Evolutionary conservation across 1,140 invertebrate species (phyloP).

Genomic region (Paraescarpia echinospica): DNA sequence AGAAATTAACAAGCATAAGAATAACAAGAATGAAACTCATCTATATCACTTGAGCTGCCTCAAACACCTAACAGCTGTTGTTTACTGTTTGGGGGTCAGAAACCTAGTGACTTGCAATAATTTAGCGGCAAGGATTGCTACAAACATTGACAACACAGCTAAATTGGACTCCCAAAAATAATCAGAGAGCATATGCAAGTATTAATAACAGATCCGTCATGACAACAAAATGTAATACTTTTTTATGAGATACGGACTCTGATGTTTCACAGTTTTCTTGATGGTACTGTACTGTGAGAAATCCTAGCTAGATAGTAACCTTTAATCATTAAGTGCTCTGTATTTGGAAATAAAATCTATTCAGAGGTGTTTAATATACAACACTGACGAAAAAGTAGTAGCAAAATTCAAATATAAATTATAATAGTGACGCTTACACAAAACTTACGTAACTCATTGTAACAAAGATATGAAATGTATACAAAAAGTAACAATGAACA

Average conservation of each 20-base stretch:
- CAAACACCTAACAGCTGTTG: neutral
- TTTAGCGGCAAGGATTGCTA: neutral
- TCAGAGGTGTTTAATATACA: no score
- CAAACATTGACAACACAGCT: neutral
- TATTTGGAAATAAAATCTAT: no score
- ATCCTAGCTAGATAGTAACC: no score
- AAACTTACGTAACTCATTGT: no score
- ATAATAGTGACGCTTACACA: no score
- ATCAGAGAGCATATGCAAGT: neutral
- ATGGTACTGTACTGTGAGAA: neutral
- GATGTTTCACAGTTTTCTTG: neutral
- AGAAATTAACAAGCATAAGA: neutral
- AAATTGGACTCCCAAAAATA: slow-evolving; percentile 1
- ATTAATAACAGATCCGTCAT: slow-evolving; percentile 6
- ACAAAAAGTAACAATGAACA: no score
- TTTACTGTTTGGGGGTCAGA: neutral
- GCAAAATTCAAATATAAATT: no score
- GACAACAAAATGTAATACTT: neutral
- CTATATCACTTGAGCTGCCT: neutral
- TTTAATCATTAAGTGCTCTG: no score
- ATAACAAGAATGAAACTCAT: neutral
- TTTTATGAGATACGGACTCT: neutral
- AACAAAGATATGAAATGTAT: no score
- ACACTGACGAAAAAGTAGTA: no score
- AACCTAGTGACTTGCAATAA: neutral